These are phyloP conservation scores for Lycaena phlaeas DNA, from an alignment of 2,888 invertebrate genomes.

Conservation along the genomic window DNA sequence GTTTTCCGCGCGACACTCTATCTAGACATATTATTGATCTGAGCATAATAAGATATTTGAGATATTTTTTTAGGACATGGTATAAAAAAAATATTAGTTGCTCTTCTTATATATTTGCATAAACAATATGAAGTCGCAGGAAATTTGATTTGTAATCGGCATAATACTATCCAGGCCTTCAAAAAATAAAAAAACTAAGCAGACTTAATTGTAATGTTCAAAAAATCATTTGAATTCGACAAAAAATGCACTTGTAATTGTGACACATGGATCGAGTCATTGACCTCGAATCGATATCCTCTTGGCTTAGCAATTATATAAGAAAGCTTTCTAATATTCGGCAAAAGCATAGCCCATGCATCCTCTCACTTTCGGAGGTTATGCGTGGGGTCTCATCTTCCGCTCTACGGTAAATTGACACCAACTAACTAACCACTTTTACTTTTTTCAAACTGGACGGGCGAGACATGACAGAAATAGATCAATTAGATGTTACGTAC, in stretches of 20 bases:
- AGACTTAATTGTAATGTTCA: slow-evolving; percentile 1
- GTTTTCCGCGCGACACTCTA: too few relatives aligned
- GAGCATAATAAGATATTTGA: too few relatives aligned
- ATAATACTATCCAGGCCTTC: slow-evolving; percentile 1
- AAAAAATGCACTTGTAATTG: not conserved
- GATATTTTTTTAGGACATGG: too few relatives aligned
- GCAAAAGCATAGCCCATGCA: slow-evolving; percentile 15
- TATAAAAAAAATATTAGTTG: too few relatives aligned
- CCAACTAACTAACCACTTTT: slow-evolving; percentile 56
- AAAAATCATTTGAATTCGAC: not conserved
- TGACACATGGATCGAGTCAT: not conserved
- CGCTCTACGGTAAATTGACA: slow-evolving; percentile 38
- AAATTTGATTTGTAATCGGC: not conserved
- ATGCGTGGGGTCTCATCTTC: slow-evolving; percentile 30
- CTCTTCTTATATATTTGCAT: too few relatives aligned
- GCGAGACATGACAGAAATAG: slow-evolving; percentile 17
- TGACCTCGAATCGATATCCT: not conserved
- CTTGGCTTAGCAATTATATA: slow-evolving; percentile 3
- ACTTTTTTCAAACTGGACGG: slow-evolving; percentile 38
- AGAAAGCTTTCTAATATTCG: slow-evolving; percentile 11
- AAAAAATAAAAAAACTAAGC: not conserved
- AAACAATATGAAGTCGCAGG: not conserved
- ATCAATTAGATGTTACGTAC: not conserved
- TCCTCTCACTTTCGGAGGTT: slow-evolving; percentile 58
- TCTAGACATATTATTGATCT: too few relatives aligned